Evolutionary conservation across 1,140 invertebrate species (phyloP).

Genomic region (Drosophila ogumai): DNA sequence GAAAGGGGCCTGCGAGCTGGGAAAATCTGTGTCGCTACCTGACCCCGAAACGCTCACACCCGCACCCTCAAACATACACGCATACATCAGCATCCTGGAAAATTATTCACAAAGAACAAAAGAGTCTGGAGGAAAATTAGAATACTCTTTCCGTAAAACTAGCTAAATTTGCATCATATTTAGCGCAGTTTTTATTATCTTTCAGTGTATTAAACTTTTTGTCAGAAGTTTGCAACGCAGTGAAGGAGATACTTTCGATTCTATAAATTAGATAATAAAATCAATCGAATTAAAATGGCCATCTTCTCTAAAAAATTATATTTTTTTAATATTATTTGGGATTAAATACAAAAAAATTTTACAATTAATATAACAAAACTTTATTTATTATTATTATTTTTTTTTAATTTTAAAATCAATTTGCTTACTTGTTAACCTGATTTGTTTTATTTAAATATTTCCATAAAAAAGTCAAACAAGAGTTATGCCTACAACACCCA

Average conservation of each 20-base stretch:
- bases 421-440: no score
- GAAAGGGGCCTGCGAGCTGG: conserved; percentile 22
- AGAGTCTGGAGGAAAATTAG: neutral
- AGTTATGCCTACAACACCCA: neutral
- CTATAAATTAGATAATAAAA: no score
- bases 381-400: no score
- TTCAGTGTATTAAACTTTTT: no score
- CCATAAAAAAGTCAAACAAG: neutral
- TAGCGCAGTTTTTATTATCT: neutral
- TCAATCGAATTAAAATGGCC: no score
- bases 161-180: neutral
- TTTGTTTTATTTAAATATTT: neutral
- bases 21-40: conserved; percentile 62
- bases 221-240: no score
- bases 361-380: no score
- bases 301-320: no score
- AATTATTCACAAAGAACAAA: conserved; percentile 1
- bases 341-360: no score
- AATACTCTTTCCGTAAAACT: neutral
- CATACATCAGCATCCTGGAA: conserved; percentile 13
- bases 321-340: no score
- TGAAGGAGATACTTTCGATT: no score
- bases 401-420: no score
- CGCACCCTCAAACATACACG: conserved; percentile 36
- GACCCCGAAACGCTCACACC: conserved; percentile 33